Percentiles rank a stretch among this genome's conserved stretches.
Evolutionary conservation across 2,797 vertebrate genomes (phyloP).

Genomic region (Peromyscus eremicus): DNA sequence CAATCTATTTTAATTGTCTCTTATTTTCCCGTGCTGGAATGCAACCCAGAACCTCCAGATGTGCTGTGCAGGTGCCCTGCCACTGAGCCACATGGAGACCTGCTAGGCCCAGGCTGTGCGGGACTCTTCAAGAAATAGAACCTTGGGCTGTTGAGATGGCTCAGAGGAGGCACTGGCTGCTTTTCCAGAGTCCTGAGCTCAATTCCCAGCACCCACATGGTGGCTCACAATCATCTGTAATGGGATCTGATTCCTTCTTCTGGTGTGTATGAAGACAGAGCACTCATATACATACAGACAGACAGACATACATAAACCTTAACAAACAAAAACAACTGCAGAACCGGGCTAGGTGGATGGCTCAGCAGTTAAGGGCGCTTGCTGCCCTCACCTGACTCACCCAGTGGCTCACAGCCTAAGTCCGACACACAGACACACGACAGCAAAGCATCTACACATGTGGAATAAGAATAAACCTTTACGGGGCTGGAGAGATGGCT

Average conservation of each 20-base stretch:
- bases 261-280: neutral
- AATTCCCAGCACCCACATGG: neutral
- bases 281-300: neutral
- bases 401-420: neutral
- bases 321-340: neutral
- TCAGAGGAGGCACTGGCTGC: neutral
- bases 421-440: neutral
- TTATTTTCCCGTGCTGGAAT: neutral
- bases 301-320: neutral
- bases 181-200: neutral
- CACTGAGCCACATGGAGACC: neutral
- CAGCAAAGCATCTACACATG: neutral
- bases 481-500: too few species aligned
- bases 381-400: neutral
- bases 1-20: neutral
- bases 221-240: neutral
- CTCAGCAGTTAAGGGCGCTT: neutral
- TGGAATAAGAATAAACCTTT: neutral
- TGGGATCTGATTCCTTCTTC: neutral
- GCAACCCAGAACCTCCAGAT: neutral
- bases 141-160: neutral
- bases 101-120: too few species aligned
- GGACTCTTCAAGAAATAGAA: neutral
- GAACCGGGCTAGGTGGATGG: neutral
- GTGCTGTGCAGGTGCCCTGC: too few species aligned